Percentiles rank a stretch among this genome's conserved stretches.
Conservation (phyloP, 2,797 vertebrate genomes). For the Mus minutoides region DNA sequence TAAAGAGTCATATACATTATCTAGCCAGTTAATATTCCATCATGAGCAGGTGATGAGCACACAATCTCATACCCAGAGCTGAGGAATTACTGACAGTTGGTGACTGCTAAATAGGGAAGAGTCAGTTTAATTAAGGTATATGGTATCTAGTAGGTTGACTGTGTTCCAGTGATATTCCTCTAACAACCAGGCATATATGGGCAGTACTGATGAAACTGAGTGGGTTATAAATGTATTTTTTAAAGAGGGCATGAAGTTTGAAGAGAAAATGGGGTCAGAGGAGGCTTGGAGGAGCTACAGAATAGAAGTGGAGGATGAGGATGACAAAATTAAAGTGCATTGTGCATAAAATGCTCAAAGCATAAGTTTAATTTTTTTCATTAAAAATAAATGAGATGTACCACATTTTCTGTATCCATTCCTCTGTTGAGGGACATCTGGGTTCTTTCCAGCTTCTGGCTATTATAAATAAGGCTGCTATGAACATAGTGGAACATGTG, state of each 20-base stretch:
- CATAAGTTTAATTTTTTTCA: not conserved
- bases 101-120: no score
- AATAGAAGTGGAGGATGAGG: not conserved
- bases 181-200: not conserved
- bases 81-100: not conserved
- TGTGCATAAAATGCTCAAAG: not conserved
- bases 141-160: not conserved
- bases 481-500: no score
- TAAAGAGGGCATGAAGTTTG: no score
- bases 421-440: no score
- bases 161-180: not conserved
- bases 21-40: not conserved
- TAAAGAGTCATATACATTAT: not conserved
- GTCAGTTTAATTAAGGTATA: not conserved
- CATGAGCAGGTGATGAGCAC: not conserved
- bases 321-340: not conserved
- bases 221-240: no score
- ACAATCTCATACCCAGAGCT: not conserved
- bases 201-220: not conserved
- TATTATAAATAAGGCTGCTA: no score
- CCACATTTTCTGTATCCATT: no score
- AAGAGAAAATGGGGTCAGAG: not conserved
- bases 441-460: no score
- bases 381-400: not conserved
- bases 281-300: no score